Evolutionary conservation across 2,888 invertebrate species (phyloP).

Genomic region (Amblyjoppa proteus): DNA sequence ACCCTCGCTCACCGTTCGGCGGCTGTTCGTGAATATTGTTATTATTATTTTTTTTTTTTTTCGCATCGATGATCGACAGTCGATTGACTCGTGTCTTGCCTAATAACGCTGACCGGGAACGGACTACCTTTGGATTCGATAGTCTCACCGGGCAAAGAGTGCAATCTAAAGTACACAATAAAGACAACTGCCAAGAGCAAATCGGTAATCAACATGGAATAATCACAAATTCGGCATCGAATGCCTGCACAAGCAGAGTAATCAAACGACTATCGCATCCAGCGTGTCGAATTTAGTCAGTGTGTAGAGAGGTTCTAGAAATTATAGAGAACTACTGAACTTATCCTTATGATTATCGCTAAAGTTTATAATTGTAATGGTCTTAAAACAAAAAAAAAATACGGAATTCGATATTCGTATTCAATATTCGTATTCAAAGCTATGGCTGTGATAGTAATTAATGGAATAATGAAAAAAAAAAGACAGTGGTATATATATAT

Average conservation of each 20-base stretch:
- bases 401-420: constrained; percentile 82
- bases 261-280: constrained; percentile 64
- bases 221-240: constrained; percentile 6
- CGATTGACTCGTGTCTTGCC: constrained; percentile 29
- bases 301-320: constrained; percentile 66
- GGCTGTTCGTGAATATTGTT: constrained; percentile 73
- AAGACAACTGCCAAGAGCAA: constrained; percentile 38
- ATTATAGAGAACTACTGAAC: constrained; percentile 72
- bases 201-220: constrained; percentile 33
- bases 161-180: constrained; percentile 51
- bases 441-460: constrained; percentile 84
- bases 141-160: constrained; percentile 61
- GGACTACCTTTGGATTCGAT: constrained; percentile 68
- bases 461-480: constrained; percentile 74
- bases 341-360: constrained; percentile 80
- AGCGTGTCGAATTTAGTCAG: constrained; percentile 61
- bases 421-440: constrained; percentile 84
- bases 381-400: constrained; percentile 75
- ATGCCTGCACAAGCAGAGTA: not conserved
- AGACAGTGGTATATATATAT: constrained; percentile 56
- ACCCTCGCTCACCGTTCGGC: constrained; percentile 15
- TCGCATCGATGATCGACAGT: not conserved
- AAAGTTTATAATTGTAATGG: constrained; percentile 80
- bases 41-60: constrained; percentile 74
- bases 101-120: constrained; percentile 9